These are phyloP conservation scores for Diorhabda sublineata DNA, from an alignment of 1,140 invertebrate species.

Conservation along the genomic window DNA sequence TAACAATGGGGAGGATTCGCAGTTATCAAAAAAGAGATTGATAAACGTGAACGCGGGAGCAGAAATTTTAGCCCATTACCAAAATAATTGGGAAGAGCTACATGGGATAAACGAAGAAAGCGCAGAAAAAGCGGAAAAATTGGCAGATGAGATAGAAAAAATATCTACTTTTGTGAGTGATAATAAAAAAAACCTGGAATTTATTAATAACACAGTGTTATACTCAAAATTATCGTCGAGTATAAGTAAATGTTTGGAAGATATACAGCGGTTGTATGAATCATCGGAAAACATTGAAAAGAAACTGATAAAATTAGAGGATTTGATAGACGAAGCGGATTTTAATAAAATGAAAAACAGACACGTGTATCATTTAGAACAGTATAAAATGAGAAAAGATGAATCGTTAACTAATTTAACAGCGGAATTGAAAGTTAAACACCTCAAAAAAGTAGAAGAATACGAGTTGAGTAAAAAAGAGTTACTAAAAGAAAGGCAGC, in stretches of 20 bases:
- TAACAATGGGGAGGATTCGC: constrained; percentile 22
- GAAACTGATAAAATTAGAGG: constrained; percentile 57
- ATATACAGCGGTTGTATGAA: constrained; percentile 58
- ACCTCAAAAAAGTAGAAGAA: constrained; percentile 54
- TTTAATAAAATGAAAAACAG: constrained; percentile 58
- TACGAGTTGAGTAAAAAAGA: constrained; percentile 55
- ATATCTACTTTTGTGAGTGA: constrained; percentile 54
- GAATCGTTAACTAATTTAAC: constrained; percentile 33
- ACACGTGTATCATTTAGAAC: constrained; percentile 60
- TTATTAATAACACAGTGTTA: constrained; percentile 53
- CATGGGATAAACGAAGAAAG: constrained; percentile 61
- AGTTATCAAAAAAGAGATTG: constrained; percentile 31
- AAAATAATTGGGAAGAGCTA: constrained; percentile 61
- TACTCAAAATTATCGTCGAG: constrained; percentile 56
- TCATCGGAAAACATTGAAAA: constrained; percentile 62
- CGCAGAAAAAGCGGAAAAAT: constrained; percentile 55
- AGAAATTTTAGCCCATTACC: constrained; percentile 58
- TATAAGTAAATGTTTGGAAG: constrained; percentile 56
- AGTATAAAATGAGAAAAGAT: constrained; percentile 63
- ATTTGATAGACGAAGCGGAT: constrained; percentile 62
- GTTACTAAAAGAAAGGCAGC: constrained; percentile 59
- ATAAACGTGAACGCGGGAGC: constrained; percentile 57
- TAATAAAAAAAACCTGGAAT: constrained; percentile 53
- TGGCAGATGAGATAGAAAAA: constrained; percentile 54
- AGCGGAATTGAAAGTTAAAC: constrained; percentile 43